A percentile compares a stretch with the other conserved stretches of the same genome.
Conservation (phyloP, 2,113 vertebrate genomes). For the Tyrannus savana region DNA sequence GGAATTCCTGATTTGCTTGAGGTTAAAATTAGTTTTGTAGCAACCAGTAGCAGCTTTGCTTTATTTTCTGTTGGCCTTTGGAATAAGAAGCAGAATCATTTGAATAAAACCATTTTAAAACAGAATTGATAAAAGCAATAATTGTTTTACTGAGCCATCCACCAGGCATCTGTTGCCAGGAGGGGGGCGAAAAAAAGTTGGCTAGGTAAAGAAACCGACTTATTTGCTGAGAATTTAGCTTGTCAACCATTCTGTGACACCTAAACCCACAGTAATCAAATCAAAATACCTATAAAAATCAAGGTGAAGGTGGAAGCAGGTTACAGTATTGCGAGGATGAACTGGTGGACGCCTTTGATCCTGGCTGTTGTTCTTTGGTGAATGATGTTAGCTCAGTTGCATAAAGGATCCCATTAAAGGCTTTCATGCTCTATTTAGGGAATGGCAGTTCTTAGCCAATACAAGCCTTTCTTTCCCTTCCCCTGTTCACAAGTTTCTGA, state of each 20-base stretch:
- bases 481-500: conserved; percentile 59
- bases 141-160: conserved; percentile 31
- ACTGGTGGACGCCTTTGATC: neutral
- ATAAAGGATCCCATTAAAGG: conserved; percentile 53
- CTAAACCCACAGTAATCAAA: conserved; percentile 30
- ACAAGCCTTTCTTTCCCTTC: conserved; percentile 50
- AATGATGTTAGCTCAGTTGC: conserved; percentile 59
- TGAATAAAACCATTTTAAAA: conserved; percentile 62
- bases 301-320: conserved; percentile 23
- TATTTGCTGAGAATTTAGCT: conserved; percentile 28
- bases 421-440: conserved; percentile 40
- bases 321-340: neutral
- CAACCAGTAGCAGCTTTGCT: conserved; percentile 29
- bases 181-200: conserved; percentile 35
- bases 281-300: conserved; percentile 33
- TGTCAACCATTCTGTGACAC: neutral
- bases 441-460: conserved; percentile 42
- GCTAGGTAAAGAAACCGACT: neutral
- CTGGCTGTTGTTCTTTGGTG: conserved; percentile 56
- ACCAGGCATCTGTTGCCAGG: conserved; percentile 48
- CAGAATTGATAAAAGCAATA: conserved; percentile 56
- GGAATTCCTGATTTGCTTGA: conserved; percentile 61
- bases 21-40: conserved; percentile 62
- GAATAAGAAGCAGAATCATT: conserved; percentile 47
- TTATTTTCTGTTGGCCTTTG: conserved; percentile 47